These are phyloP conservation scores for Temnothorax longispinosus DNA, from an alignment of 1,140 invertebrate genomes.

Conservation along the genomic window DNA sequence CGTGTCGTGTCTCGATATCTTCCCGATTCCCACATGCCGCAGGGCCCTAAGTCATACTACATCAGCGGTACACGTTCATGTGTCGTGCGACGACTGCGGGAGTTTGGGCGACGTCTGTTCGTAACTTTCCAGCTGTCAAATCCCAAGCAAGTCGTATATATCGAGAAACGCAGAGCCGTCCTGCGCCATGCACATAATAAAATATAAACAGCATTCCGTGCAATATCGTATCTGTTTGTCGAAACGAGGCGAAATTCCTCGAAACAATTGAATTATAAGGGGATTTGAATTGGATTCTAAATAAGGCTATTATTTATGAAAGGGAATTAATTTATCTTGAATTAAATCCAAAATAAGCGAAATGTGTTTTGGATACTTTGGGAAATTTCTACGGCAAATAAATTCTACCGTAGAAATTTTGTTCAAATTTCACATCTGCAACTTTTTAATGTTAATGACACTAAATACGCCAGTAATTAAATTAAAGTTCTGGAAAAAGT, in stretches of 20 bases:
- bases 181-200: slow-evolving; percentile 20
- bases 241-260: neutral
- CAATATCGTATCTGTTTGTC: neutral
- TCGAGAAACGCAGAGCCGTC: slow-evolving; percentile 13
- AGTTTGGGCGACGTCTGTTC: slow-evolving; percentile 30
- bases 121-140: slow-evolving; percentile 54
- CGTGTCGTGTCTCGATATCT: slow-evolving; percentile 33
- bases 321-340: neutral
- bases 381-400: neutral
- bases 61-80: slow-evolving; percentile 24
- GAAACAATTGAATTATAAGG: neutral
- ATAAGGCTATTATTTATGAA: neutral
- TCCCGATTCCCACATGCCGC: slow-evolving; percentile 6
- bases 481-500: neutral
- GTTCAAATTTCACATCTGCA: neutral
- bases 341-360: neutral
- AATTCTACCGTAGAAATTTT: neutral
- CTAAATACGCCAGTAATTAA: neutral
- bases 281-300: neutral
- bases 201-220: neutral
- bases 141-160: slow-evolving; percentile 30
- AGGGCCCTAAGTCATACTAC: slow-evolving; percentile 36
- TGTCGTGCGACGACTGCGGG: slow-evolving; percentile 26
- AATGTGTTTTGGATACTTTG: neutral
- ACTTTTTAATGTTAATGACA: slow-evolving; percentile 4